Conservation (phyloP, 2,888 invertebrate genomes). For the Macrosiphum euphorbiae region DNA sequence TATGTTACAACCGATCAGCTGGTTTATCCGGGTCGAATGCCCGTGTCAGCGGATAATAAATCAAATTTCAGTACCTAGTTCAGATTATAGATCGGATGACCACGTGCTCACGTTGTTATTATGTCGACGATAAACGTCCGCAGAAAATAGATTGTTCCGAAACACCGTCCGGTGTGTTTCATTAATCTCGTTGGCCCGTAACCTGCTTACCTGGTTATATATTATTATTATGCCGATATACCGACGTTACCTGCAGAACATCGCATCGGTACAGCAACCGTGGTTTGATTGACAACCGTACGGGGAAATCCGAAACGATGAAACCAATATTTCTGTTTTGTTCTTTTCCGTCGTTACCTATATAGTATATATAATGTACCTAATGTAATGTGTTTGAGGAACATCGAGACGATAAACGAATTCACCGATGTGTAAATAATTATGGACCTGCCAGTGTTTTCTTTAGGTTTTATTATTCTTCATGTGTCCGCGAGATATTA, state of each 20-base stretch:
- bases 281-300: conserved; percentile 36
- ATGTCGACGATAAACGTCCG: not conserved
- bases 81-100: conserved; percentile 2
- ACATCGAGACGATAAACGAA: not conserved
- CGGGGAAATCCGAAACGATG: conserved; percentile 31
- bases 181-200: not conserved
- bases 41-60: not conserved
- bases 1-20: not conserved
- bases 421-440: conserved; percentile 2
- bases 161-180: not conserved
- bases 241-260: not conserved
- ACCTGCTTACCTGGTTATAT: not conserved
- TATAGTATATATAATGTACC: not conserved
- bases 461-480: not conserved
- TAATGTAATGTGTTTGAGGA: not conserved
- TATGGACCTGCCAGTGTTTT: not conserved
- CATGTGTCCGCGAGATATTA: not conserved
- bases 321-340: not conserved
- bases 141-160: conserved; percentile 2
- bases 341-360: not conserved
- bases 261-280: not conserved
- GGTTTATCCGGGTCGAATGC: not conserved
- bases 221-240: not conserved
- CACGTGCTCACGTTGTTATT: not conserved
- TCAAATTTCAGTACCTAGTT: not conserved